Conservation (phyloP, 1,140 invertebrate species). For the Theocolax elegans region DNA sequence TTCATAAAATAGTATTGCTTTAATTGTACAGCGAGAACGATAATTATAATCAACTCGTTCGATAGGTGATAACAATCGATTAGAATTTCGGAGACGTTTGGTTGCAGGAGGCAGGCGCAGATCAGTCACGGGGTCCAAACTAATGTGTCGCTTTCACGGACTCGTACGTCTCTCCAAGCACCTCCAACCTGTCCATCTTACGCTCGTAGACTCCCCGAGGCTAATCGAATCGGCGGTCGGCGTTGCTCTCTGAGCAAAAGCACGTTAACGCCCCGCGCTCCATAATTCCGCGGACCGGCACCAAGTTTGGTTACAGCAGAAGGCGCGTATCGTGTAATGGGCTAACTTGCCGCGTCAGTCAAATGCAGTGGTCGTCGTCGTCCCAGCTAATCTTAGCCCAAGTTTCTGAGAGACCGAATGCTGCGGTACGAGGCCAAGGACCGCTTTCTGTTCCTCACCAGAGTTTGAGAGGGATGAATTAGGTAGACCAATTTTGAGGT, state of each 20-base stretch:
- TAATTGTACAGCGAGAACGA: neutral
- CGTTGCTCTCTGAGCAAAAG: neutral
- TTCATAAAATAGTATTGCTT: too few species aligned
- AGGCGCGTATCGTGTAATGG: slow-evolving; percentile 23
- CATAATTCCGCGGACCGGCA: neutral
- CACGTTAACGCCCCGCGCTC: slow-evolving; percentile 11
- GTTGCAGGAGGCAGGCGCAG: neutral
- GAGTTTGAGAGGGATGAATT: neutral
- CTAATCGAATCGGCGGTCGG: slow-evolving; percentile 29
- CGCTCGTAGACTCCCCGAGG: neutral
- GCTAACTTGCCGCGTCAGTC: slow-evolving; percentile 22
- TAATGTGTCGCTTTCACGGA: neutral
- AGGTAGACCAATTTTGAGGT: neutral
- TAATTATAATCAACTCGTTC: slow-evolving; percentile 1
- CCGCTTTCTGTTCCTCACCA: too few species aligned
- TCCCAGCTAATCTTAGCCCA: slow-evolving; percentile 7
- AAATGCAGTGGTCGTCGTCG: slow-evolving; percentile 17
- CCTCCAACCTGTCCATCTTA: neutral
- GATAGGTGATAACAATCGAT: slow-evolving; percentile 24
- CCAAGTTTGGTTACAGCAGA: slow-evolving; percentile 13
- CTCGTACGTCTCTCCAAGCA: neutral
- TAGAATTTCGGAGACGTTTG: slow-evolving; percentile 6
- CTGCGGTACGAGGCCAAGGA: too few species aligned
- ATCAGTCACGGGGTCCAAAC: slow-evolving; percentile 7
- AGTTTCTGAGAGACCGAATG: neutral